phyloP scores from a whole-genome alignment of 2,797 vertebrate species.

The Dermochelys coriacea region DNA sequence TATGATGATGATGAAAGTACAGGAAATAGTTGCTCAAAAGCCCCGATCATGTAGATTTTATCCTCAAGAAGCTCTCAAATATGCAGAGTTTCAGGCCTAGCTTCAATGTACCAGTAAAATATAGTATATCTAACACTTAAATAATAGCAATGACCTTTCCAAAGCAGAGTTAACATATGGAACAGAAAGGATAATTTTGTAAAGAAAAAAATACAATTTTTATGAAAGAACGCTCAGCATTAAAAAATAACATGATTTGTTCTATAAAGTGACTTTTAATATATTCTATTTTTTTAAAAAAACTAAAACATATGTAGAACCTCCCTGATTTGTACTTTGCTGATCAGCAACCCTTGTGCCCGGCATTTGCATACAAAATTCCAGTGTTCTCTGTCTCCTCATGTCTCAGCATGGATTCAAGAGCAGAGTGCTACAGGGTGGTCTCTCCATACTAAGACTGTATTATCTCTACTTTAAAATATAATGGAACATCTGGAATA shows the following conservation, averaged over 20 bases:
- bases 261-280: background rate
- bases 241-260: slow-evolving; percentile 5
- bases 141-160: slow-evolving; percentile 23
- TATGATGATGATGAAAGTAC: background rate
- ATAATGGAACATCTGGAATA: background rate
- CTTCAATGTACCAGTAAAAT: slow-evolving; percentile 26
- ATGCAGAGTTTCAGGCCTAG: background rate
- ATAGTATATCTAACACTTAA: background rate
- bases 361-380: background rate
- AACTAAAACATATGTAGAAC: background rate
- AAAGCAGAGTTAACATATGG: background rate
- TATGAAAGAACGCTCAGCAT: background rate
- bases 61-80: slow-evolving; percentile 37
- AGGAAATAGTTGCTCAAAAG: slow-evolving; percentile 17
- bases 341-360: background rate
- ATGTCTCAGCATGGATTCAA: background rate
- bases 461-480: background rate
- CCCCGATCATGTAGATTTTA: background rate
- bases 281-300: background rate
- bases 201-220: background rate
- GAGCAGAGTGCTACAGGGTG: background rate
- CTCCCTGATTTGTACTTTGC: background rate
- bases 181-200: background rate
- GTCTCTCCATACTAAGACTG: background rate
- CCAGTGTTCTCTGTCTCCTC: background rate